These are phyloP conservation scores for Scaptomyza cyrtandrae DNA, from an alignment of 2,888 invertebrate genomes.

Conservation along the genomic window DNA sequence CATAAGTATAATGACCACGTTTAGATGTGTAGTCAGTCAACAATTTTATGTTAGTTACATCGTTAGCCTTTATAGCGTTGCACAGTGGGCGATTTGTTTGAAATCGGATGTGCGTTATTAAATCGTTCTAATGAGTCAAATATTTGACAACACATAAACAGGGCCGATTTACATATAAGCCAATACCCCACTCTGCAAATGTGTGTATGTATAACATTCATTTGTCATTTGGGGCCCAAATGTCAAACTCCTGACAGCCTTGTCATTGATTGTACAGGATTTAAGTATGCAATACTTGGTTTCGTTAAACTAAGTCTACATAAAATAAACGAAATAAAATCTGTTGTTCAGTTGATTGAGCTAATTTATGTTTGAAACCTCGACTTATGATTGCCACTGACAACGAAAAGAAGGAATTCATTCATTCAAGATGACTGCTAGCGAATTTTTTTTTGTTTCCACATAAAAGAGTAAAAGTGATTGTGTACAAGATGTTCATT, in stretches of 20 bases:
- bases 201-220: constrained; percentile 51
- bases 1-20: constrained; percentile 50
- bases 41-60: constrained; percentile 23
- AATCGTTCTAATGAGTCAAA: constrained; percentile 77
- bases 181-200: constrained; percentile 32
- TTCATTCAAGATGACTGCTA: not conserved
- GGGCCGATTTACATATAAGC: constrained; percentile 13
- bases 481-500: not conserved
- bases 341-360: not conserved
- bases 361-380: not conserved
- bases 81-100: constrained; percentile 12
- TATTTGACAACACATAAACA: constrained; percentile 44
- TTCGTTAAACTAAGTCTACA: not conserved
- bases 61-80: constrained; percentile 6
- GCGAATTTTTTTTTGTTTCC: not conserved
- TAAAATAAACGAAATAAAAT: not conserved
- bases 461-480: not conserved
- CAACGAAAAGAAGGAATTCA: not conserved
- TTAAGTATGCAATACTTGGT: not conserved
- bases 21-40: constrained; percentile 33
- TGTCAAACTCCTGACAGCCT: constrained; percentile 16
- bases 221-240: constrained; percentile 37
- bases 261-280: constrained; percentile 1
- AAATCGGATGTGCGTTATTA: constrained; percentile 55
- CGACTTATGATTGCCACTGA: not conserved